These are phyloP conservation scores for Axea sp. DNA, from an alignment of 2,888 invertebrate genomes.

Conservation along the genomic window DNA sequence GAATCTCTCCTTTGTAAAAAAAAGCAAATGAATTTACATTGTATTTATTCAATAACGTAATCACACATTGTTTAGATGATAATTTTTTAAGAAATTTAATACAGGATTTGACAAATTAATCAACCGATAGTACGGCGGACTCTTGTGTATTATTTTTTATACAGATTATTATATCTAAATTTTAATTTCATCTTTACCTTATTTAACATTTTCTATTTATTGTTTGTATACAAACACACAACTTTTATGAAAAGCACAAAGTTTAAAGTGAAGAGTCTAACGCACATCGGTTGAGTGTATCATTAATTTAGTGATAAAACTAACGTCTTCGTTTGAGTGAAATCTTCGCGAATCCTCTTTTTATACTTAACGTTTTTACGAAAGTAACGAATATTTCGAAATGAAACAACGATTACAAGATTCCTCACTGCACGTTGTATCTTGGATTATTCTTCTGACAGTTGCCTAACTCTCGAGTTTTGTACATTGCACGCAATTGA, in stretches of 20 bases:
- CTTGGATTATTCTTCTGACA: conserved; percentile 26
- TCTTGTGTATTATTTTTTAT: neutral
- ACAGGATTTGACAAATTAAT: conserved; percentile 14
- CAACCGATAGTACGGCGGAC: neutral
- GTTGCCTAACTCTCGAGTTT: conserved; percentile 45
- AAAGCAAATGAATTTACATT: no score
- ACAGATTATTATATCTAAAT: no score
- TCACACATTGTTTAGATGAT: neutral
- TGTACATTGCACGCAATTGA: conserved; percentile 43
- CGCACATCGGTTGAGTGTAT: neutral
- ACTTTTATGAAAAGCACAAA: no score
- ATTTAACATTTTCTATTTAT: neutral
- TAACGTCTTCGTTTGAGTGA: conserved; percentile 50
- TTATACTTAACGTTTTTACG: conserved; percentile 39
- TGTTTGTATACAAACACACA: no score
- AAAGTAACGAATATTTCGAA: conserved; percentile 49
- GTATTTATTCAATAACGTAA: conserved; percentile 3
- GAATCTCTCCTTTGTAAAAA: no score
- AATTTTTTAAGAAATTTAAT: conserved; percentile 12
- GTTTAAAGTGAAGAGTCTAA: neutral
- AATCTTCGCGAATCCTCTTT: conserved; percentile 22
- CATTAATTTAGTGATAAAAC: conserved; percentile 26
- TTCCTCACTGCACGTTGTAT: conserved; percentile 39
- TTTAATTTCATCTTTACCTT: no score
- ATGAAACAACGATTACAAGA: conserved; percentile 50